Percentiles rank a stretch among this genome's conserved stretches.
phyloP scores from a whole-genome alignment of 2,797 vertebrate genomes.

The Xerus rutilus region DNA sequence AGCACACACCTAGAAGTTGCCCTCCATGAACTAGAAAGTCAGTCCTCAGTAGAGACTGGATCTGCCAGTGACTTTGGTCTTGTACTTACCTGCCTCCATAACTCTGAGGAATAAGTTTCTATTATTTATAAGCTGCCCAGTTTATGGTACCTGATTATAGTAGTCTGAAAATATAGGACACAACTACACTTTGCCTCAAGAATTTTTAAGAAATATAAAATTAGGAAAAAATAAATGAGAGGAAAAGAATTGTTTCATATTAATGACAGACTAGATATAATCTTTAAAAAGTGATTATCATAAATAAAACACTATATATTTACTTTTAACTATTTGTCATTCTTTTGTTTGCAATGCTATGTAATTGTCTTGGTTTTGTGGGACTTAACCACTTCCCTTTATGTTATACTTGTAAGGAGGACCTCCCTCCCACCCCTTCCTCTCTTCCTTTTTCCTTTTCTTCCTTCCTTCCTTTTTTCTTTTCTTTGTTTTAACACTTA shows the following conservation, averaged over 20 bases:
- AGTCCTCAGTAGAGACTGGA: neutral
- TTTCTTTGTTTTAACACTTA: neutral
- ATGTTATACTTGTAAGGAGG: neutral
- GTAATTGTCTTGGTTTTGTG: neutral
- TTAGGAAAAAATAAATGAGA: neutral
- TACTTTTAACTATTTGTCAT: neutral
- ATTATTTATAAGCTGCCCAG: neutral
- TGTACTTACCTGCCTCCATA: neutral
- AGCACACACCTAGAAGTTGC: neutral
- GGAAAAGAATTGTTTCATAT: neutral
- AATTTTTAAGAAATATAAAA: constrained; percentile 31
- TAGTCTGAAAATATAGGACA: neutral
- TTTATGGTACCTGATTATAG: neutral
- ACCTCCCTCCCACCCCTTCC: neutral
- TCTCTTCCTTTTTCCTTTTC: neutral
- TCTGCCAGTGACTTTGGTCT: neutral
- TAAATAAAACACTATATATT: neutral
- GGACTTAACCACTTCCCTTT: neutral
- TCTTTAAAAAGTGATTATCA: neutral
- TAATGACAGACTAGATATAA: neutral
- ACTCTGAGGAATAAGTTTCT: neutral
- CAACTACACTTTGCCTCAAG: neutral
- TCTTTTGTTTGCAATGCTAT: neutral
- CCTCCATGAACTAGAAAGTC: neutral
- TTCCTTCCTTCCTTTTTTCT: rapidly evolving